These are phyloP conservation scores for Simalia tracyae DNA, from an alignment of 2,797 vertebrate species.

Conservation along the genomic window DNA sequence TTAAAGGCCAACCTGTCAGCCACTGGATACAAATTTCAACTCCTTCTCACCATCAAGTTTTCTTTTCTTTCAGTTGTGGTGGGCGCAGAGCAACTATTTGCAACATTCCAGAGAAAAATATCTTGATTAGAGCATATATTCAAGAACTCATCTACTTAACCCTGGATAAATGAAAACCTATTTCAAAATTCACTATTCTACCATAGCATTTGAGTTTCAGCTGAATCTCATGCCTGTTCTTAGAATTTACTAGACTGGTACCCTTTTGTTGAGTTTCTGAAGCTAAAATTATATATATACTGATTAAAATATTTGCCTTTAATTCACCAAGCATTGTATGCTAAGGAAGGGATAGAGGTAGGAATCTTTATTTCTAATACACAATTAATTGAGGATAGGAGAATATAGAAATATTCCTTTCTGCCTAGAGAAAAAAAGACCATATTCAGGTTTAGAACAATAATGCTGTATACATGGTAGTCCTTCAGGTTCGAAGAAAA, in stretches of 20 bases:
- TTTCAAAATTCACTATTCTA: neutral
- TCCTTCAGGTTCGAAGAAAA: too few species aligned
- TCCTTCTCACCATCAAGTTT: neutral
- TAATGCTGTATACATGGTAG: neutral
- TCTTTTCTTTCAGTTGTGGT: neutral
- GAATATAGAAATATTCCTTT: neutral
- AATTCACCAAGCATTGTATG: neutral
- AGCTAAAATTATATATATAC: neutral
- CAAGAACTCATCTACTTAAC: neutral
- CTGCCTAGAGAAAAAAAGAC: neutral
- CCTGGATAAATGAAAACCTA: neutral
- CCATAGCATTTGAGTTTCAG: neutral
- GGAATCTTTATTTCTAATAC: conserved; percentile 5
- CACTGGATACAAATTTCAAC: neutral
- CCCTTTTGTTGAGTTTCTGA: neutral
- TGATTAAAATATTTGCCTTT: neutral
- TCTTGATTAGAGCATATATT: neutral
- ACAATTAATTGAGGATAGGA: neutral
- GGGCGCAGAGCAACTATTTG: neutral
- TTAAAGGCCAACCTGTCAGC: neutral
- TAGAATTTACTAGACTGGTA: too few species aligned
- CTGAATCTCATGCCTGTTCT: neutral
- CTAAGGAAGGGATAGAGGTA: conserved; percentile 4
- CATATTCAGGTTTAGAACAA: neutral
- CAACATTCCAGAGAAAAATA: neutral